Evolutionary conservation across 1,140 invertebrate species (phyloP).

Genomic region (Idris sp.): DNA sequence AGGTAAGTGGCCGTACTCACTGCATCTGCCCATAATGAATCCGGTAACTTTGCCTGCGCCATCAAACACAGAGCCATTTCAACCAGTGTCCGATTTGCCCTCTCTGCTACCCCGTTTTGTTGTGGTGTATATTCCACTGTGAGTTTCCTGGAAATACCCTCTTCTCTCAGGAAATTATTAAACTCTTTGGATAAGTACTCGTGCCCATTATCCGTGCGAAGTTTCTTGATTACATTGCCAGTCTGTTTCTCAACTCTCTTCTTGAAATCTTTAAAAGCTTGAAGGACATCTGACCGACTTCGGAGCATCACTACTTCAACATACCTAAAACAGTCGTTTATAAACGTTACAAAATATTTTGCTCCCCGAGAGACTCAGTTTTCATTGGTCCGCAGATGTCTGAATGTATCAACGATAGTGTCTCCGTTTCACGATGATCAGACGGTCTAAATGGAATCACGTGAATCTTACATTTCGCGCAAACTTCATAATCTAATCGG

Average conservation of each 20-base stretch:
- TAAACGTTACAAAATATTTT: constrained; percentile 49
- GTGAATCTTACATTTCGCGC: too few species aligned
- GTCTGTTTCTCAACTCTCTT: constrained; percentile 20
- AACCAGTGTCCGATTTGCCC: constrained; percentile 1
- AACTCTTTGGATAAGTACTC: constrained; percentile 18
- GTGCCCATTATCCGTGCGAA: constrained; percentile 19
- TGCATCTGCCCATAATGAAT: constrained; percentile 60
- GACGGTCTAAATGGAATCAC: too few species aligned
- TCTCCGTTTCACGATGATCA: constrained; percentile 35
- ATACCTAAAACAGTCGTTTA: constrained; percentile 32
- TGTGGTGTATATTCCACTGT: constrained; percentile 6
- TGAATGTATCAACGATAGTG: constrained; percentile 37
- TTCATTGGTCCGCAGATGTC: constrained; percentile 59
- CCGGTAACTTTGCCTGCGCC: background rate
- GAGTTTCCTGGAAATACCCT: background rate
- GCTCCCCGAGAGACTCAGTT: constrained; percentile 57
- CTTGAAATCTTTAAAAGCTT: constrained; percentile 25
- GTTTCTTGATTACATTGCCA: constrained; percentile 12
- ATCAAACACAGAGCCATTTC: constrained; percentile 9
- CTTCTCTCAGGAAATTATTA: background rate
- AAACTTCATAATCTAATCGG: too few species aligned
- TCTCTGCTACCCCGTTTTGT: constrained; percentile 2
- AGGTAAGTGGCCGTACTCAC: background rate
- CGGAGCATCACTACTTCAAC: constrained; percentile 9
- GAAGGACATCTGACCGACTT: constrained; percentile 5